A percentile compares a stretch with the other conserved stretches of the same genome.
Conservation (phyloP, 2,113 vertebrate species). For the Anhinga anhinga region DNA sequence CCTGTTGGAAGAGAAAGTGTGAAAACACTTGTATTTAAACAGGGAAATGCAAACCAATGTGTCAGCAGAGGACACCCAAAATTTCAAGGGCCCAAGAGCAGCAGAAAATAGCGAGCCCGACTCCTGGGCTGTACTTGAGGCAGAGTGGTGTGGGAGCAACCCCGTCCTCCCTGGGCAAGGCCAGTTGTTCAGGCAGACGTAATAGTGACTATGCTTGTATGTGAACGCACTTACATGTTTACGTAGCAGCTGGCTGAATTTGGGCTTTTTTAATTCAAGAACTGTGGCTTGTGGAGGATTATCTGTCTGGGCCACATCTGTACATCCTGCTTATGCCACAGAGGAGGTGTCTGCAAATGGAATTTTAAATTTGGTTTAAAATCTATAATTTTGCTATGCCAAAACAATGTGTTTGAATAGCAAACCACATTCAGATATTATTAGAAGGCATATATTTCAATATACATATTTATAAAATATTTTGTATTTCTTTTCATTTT, state of each 20-base stretch:
- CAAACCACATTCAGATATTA: not conserved
- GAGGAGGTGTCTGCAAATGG: not conserved
- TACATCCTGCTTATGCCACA: not conserved
- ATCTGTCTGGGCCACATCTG: not conserved
- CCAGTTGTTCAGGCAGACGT: not conserved
- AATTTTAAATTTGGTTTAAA: not conserved
- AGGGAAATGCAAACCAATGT: not conserved
- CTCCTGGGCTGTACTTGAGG: rapidly evolving
- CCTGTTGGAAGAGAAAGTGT: not conserved
- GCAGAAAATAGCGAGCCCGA: rapidly evolving
- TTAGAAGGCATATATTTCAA: not conserved
- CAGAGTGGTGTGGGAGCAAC: not conserved
- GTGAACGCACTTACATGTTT: rapidly evolving
- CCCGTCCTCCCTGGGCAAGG: not conserved
- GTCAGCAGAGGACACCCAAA: not conserved
- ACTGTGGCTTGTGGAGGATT: rapidly evolving
- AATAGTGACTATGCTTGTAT: too few relatives aligned
- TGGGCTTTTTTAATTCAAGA: not conserved
- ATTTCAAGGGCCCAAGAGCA: rapidly evolving
- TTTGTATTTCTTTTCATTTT: not conserved
- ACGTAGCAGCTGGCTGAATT: not conserved
- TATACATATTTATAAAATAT: not conserved
- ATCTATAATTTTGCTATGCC: not conserved
- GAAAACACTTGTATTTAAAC: not conserved
- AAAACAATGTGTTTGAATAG: not conserved